Conservation (phyloP, 1,140 invertebrate genomes). For the Anagrus nilaparvatae region DNA sequence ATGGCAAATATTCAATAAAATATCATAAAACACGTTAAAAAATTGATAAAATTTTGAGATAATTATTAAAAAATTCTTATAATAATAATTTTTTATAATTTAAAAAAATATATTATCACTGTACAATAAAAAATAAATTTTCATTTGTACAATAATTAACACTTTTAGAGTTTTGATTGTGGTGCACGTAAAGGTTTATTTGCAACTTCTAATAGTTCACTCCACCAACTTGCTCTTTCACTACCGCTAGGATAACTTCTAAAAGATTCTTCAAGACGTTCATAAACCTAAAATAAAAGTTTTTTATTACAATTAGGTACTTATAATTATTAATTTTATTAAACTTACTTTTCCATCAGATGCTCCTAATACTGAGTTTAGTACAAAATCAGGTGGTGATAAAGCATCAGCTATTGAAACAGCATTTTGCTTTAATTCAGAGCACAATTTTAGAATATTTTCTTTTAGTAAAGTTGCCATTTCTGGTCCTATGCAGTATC, state of each 20-base stretch:
- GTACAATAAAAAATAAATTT: conserved; percentile 1
- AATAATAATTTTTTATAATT: background rate
- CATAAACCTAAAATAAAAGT: conserved; percentile 56
- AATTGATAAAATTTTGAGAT: background rate
- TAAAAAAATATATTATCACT: background rate
- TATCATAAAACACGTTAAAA: background rate
- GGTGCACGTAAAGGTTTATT: conserved; percentile 24
- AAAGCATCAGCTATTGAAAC: conserved; percentile 74
- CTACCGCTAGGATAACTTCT: conserved; percentile 58
- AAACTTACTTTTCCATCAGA: conserved; percentile 62
- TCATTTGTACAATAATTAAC: background rate
- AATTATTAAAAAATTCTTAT: background rate
- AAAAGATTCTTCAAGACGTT: conserved; percentile 67
- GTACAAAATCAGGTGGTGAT: conserved; percentile 77
- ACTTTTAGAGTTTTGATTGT: conserved; percentile 30
- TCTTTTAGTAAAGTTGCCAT: conserved; percentile 41
- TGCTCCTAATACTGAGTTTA: conserved; percentile 68
- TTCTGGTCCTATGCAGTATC: conserved; percentile 38
- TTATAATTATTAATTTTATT: conserved; percentile 1
- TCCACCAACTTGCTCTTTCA: conserved; percentile 68
- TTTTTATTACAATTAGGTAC: background rate
- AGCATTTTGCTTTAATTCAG: conserved; percentile 57
- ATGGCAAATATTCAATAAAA: background rate
- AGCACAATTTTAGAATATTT: conserved; percentile 51
- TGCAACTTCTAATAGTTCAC: conserved; percentile 45